These are phyloP conservation scores for Glaucomys volans DNA, from an alignment of 2,113 vertebrate species.

Conservation along the genomic window DNA sequence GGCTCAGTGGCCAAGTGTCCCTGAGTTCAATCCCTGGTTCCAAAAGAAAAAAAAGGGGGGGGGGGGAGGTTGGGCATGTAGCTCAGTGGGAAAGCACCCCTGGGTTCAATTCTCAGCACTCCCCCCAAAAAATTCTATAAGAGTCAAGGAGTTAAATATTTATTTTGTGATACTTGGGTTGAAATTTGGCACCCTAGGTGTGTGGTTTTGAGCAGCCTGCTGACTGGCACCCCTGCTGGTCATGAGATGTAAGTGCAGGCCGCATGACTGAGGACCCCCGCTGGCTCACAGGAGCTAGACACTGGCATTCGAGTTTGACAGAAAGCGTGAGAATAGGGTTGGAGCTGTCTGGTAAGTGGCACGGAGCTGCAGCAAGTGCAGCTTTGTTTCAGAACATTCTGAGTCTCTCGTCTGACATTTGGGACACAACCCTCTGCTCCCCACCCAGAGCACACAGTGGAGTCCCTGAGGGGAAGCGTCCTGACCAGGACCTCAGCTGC, in stretches of 20 bases:
- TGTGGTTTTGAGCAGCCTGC: background rate
- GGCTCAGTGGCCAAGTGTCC: no score
- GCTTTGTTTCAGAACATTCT: background rate
- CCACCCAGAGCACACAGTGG: fast-evolving
- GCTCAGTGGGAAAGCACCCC: no score
- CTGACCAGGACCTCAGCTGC: fast-evolving
- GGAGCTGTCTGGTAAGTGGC: background rate
- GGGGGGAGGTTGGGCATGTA: no score
- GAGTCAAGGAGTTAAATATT: background rate
- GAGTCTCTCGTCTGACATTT: background rate
- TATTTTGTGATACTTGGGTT: background rate
- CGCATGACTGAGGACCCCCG: fast-evolving
- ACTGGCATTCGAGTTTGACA: fast-evolving
- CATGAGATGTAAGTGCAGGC: background rate
- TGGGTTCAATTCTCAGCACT: no score
- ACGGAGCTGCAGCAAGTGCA: background rate
- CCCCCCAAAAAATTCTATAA: background rate
- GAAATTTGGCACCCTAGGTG: background rate
- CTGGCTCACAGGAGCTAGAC: fast-evolving
- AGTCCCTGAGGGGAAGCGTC: fast-evolving
- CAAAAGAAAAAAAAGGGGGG: no score
- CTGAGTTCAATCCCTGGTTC: no score
- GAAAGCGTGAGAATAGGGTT: no score
- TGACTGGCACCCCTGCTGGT: background rate
- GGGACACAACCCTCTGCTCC: background rate